Evolutionary conservation across 2,888 invertebrate species (phyloP), one percentile per base, ranked within the genome.

Genomic region (Iselma pallidipennis): DNA sequence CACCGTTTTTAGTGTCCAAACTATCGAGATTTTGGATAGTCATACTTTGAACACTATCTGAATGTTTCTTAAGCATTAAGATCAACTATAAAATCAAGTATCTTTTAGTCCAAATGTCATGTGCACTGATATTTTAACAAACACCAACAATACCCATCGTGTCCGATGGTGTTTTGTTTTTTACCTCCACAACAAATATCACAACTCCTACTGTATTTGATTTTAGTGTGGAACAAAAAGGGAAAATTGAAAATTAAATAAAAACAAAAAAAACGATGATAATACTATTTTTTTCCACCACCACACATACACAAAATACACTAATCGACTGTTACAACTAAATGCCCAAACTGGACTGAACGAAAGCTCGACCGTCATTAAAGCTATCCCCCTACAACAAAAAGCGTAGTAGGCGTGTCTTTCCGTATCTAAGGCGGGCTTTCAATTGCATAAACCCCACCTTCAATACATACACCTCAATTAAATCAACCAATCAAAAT

Each of bases 21-120:
- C 74, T 72, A 61, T 80, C 80, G 70, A 81, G 69, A 72, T 85
- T 87, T 83, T 87, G 86, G 85, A 88, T 86, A 85, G 87, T 87
- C 88, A 88, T 88, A 81, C 85, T 87, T 87, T 86, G 85, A 82
- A 85, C 81, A 78, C 79, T 78, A 60, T 78, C 84, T 57, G 75
- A 83, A 80, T 83, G 84, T 83, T 86, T 86, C 81, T 85, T 87
- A 82, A 87, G 86, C 87, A 87, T 87, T 84, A 86, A 45, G 45
- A 45, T 45, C 21, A 45, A 19, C 21, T 16, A 37, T 26, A 33
- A 19, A 52, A 33, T 42, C 16, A 37, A 53, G 1, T 14, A 45
- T 10, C 7, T 10, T 12, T 3, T 12, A 33, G 16, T 37, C n/a
- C 21, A 21, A n/a, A n/a, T n/a, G n/a, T n/a, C n/a, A n/a, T n/a